Evolutionary conservation across 2,113 vertebrate species (phyloP), one percentile per base, ranked within the genome.

Genomic region (Natator depressus): DNA sequence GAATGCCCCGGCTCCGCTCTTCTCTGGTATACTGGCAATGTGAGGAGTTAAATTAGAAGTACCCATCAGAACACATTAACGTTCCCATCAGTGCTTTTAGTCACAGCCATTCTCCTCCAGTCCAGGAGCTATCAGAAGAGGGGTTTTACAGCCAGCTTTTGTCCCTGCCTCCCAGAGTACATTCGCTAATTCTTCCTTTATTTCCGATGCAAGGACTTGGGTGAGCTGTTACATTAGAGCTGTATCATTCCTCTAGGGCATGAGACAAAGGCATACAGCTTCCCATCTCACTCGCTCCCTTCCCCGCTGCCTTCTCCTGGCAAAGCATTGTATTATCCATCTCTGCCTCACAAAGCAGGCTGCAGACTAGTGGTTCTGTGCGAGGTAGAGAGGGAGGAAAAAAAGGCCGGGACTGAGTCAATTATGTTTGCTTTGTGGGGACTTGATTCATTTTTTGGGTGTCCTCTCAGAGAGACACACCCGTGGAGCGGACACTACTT

Each of bases 121-220:
- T 62, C 94, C 69, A 1, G 78, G 54, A 90, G 95, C 96, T 89
- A 47, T 96, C 11, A 86, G 83, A 50, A 2, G 1, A 82, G 46
- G 54, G 81, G 20, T 95, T 62, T 96, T 76, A 46, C 59, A 91
- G 17, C 31, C 90, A 49, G 88, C 69, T 95, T 97, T 96, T 94
- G 93, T 97, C 93, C 96, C 87, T 38, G 42, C 20, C 96, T 92
- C 89, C 50, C 78, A 50, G 81, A 8, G 4, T 27, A 17, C 85
- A 3, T 85, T 95, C 16, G 0, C 85, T 96, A 96, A 97, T 96
- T 93, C 89, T 92, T 87, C 84, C 29, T 98, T 97, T 97, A 95
- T 97, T 90, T 85, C 49, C 76, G 29, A 0, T 3, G 38, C 53
- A 4, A 87, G 76, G 88, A 59, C 91, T 84, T 72, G 38, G 69